Base-by-base conservation (phyloP, 1,140 invertebrate genomes). In the Trachymyrmex cornetzi region DNA sequence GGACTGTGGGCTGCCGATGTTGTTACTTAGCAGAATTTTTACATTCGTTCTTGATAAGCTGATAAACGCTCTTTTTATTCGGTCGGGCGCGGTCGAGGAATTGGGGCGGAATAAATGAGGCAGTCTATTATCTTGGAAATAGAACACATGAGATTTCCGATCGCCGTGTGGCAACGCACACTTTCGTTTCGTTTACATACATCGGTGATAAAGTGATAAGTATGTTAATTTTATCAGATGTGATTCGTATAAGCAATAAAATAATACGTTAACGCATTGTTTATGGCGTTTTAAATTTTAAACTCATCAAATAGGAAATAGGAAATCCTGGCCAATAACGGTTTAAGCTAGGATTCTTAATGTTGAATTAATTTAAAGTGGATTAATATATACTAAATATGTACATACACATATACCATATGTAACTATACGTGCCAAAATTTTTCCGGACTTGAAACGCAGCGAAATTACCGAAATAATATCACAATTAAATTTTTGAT, bases 71-170 rank as follows among this genome's bases (percentile, higher is more conserved):
- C 66, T 69, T 69, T 90, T 87, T 90, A 86, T 24, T 16, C 19
- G 63, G n/a, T 38, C 72, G 67, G 55, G 50, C 67, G 16, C 55
- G 55, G 75, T 63, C 64, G 77, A 22, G 77, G 85, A 90, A 90
- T 90, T 74, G 44, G 88, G 88, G 88, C 89, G 89, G 89, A 90
- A 89, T 90, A 90, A 90, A 90, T 79, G 89, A 90, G 89, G 63
- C 85, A 67, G 82, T 87, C 89, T 79, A 61, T 89, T 85, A 27
- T 61, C 59, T 61, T 24, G 30, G 44, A 69, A 67, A 55, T 82
- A 67, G 48, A 77, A 55, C 74, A 77, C 74, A 72, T 66, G 86
- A 77, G 89, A 84, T 57, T 84, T 87, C 79, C 80, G 55, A 84
- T 61, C 67, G 34, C 57, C 55, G 19, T 19, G 55, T 61, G 50